Evolutionary conservation across 2,797 vertebrate genomes (phyloP).

Genomic region (Nannoperca obscura): DNA sequence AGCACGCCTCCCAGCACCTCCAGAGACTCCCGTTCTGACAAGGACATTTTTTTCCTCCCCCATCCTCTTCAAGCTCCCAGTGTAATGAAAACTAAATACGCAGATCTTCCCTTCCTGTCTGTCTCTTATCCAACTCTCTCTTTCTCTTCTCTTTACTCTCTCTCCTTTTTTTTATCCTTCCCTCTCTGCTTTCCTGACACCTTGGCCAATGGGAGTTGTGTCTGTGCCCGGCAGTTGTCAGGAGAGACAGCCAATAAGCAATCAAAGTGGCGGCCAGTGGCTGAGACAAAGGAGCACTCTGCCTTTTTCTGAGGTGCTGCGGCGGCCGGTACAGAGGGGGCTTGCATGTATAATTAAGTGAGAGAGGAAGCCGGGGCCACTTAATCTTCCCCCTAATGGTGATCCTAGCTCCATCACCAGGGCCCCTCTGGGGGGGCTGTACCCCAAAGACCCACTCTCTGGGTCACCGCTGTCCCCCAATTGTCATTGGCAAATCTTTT

Average conservation of each 20-base stretch:
- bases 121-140: slow-evolving; percentile 74
- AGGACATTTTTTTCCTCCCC: slow-evolving; percentile 92
- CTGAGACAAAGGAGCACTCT: slow-evolving; percentile 88
- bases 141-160: slow-evolving; percentile 55
- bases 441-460: slow-evolving; percentile 90
- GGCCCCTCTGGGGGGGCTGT: slow-evolving; percentile 86
- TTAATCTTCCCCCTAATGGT: slow-evolving; percentile 96
- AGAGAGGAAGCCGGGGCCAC: slow-evolving; percentile 89
- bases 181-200: slow-evolving; percentile 84
- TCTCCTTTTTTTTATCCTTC: slow-evolving; percentile 69
- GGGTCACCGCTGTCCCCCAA: slow-evolving; percentile 90
- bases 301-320: slow-evolving; percentile 79
- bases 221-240: slow-evolving; percentile 93
- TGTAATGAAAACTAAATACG: slow-evolving; percentile 97
- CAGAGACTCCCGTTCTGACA: slow-evolving; percentile 95
- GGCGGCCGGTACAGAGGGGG: slow-evolving; percentile 85
- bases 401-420: slow-evolving; percentile 89
- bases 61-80: slow-evolving; percentile 82
- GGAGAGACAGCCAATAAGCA: slow-evolving; percentile 96
- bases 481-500: slow-evolving; percentile 92
- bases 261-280: slow-evolving; percentile 90
- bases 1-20: slow-evolving; percentile 90
- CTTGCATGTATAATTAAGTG: slow-evolving; percentile 97
- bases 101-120: slow-evolving; percentile 85
- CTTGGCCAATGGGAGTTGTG: slow-evolving; percentile 95